Conservation (phyloP, 2,113 vertebrate genomes). For the Hypocryptadius cinnamomeus region DNA sequence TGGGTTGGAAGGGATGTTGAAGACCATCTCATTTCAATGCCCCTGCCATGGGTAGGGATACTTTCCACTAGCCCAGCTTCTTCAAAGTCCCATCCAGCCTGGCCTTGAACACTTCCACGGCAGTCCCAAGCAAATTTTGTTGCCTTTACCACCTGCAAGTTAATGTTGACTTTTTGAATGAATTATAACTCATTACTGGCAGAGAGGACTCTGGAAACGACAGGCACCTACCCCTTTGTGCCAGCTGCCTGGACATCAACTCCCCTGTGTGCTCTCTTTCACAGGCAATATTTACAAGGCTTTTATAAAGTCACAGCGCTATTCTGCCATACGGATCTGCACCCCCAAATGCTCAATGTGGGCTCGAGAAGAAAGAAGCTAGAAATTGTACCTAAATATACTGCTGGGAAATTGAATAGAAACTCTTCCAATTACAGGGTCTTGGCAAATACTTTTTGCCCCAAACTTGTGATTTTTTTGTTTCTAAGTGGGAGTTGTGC, state of each 20-base stretch:
- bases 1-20: background rate
- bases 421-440: background rate
- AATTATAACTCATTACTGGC: background rate
- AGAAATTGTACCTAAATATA: background rate
- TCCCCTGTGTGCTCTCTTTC: background rate
- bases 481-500: slow-evolving; percentile 18
- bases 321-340: background rate
- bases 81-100: background rate
- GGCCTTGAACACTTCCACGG: background rate
- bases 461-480: background rate
- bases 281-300: background rate
- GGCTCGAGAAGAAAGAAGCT: background rate
- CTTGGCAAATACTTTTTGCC: background rate
- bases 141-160: background rate
- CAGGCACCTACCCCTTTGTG: background rate
- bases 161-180: background rate
- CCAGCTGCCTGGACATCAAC: background rate
- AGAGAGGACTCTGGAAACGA: background rate
- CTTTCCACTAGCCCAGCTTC: background rate
- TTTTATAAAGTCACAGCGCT: background rate
- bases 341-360: background rate
- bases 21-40: background rate
- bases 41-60: background rate
- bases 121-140: background rate
- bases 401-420: background rate